Evolutionary conservation across 2,888 invertebrate species (phyloP), one percentile per base, ranked within the genome.

Genomic region (Meta bourneti): DNA sequence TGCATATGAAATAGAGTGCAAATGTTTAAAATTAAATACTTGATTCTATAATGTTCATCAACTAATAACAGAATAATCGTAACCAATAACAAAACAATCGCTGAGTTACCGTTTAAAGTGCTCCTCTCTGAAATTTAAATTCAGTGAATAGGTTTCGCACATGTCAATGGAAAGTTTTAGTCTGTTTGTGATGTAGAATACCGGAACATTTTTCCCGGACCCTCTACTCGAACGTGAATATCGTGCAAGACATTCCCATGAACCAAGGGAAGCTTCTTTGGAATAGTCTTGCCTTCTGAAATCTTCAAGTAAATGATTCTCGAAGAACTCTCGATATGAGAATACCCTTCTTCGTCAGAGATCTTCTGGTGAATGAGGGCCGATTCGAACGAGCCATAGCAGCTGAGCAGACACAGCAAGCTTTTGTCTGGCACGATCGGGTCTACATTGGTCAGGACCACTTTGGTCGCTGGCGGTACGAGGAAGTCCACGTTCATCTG

Each of bases 261-360:
- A 7, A 78, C 78, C 20, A 78, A 11, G 7, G 16, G 48, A 6
- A 82, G 34, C 82, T 82, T 82, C 8, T 8, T 11, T 7, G 82
- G 82, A 71, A 82, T 16, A 7, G 61, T 82, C 51, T 13, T n/a
- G n/a, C 20, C 51, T 7, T 82, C 82, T 34, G 8, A n/a, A 6
- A 82, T 48, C 49, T 82, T 82, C 82, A 82, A 70, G 82, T 82
- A 82, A 8, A 82, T 49, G 6, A 71, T 48, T 9, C 82, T 49
- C 0, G 71, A 70, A 9, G 70, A 70, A 5, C 82, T 49, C 34
- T 82, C 71, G 16, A 82, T 82, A 49, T 82, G 82, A 6, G 82
- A 49, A 48, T 70, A 82, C 48, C 71, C 82, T 48, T 71, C 20
- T 49, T 82, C 82, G 16, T 49, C 71, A 7, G 71, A 70, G 70